Percentiles rank a stretch among this genome's conserved stretches.
These are phyloP conservation scores for Zoanthus gigantus DNA, from an alignment of 92 coral and sea anemone genomes.

Conservation along the genomic window DNA sequence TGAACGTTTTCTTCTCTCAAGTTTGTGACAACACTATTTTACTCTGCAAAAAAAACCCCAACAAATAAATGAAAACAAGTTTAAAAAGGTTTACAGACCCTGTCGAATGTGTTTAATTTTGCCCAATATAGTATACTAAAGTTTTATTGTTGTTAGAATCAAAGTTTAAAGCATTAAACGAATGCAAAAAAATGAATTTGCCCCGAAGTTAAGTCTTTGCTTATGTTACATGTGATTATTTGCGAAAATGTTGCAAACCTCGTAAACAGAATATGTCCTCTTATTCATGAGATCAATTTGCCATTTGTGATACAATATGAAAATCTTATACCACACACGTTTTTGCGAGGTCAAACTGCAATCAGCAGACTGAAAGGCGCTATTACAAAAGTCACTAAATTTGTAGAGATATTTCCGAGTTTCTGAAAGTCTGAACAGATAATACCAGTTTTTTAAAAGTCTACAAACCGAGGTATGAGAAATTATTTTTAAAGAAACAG, in stretches of 20 bases:
- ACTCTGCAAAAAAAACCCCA: no score
- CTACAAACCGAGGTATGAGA: neutral
- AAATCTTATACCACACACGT: neutral
- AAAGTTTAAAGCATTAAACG: neutral
- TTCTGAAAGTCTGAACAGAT: neutral
- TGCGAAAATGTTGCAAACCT: neutral
- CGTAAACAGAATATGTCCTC: neutral
- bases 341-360: neutral
- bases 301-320: slow-evolving; percentile 2
- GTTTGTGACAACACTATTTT: neutral
- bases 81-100: neutral
- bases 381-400: neutral
- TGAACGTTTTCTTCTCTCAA: neutral
- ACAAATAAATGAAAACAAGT: neutral
- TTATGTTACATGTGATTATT: neutral
- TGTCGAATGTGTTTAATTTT: neutral
- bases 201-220: neutral
- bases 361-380: slow-evolving; percentile 12
- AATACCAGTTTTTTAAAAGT: neutral
- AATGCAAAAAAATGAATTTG: no score
- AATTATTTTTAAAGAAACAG: neutral
- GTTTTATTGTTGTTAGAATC: no score
- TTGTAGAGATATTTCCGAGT: neutral
- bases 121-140: neutral
- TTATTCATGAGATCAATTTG: slow-evolving; percentile 31